These are phyloP conservation scores for Pogonognathellus flavescens DNA, from an alignment of 1,140 invertebrate species.

Conservation along the genomic window DNA sequence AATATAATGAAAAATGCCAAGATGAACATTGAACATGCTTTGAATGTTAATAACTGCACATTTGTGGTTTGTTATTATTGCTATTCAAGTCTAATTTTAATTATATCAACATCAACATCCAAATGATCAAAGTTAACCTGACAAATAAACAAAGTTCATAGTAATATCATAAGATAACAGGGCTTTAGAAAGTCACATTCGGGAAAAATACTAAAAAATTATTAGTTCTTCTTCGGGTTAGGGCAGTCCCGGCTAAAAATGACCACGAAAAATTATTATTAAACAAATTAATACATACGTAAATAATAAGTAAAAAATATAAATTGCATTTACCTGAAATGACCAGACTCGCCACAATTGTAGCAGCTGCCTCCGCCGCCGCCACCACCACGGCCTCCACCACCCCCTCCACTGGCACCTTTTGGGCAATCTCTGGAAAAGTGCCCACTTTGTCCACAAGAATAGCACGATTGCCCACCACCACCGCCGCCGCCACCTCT, in stretches of 20 bases:
- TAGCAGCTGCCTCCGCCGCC: conserved; percentile 69
- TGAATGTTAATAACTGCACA: no score
- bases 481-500: conserved; percentile 80
- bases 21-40: no score
- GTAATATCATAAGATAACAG: no score
- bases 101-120: no score
- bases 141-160: no score
- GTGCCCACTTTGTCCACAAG: conserved; percentile 80
- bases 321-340: conserved; percentile 69
- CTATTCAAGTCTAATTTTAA: no score
- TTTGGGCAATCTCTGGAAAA: conserved; percentile 73
- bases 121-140: background rate
- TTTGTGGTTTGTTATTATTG: no score
- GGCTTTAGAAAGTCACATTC: no score
- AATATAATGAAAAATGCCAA: no score
- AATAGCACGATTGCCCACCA: conserved; percentile 79
- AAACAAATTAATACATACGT: no score
- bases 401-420: conserved; percentile 70
- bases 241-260: conserved; percentile 85
- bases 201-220: background rate
- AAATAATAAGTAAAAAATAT: no score
- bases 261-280: no score
- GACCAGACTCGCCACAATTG: conserved; percentile 73
- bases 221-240: conserved; percentile 69
- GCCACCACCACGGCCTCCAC: conserved; percentile 60